phyloP scores from a whole-genome alignment of 35 echinoderm and acorn worm genomes.

The Anneissia japonica region DNA sequence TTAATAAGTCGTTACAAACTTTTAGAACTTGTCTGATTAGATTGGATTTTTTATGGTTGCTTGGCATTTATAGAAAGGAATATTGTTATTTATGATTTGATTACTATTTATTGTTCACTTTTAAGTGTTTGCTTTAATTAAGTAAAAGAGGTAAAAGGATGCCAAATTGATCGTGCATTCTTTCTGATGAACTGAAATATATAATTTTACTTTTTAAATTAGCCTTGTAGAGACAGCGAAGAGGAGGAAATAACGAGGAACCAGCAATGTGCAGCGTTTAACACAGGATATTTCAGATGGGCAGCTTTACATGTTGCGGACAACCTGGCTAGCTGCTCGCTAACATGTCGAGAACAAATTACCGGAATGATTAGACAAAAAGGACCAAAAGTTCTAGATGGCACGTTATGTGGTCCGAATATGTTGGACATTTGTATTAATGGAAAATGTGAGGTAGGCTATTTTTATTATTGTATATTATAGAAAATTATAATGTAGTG shows the following conservation, averaged over 20 bases:
- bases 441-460: neutral
- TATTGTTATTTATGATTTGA: too few species aligned
- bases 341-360: neutral
- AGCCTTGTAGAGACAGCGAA: neutral
- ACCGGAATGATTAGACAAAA: neutral
- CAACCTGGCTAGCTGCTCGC: neutral
- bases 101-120: too few species aligned
- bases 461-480: too few species aligned
- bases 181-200: too few species aligned
- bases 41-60: too few species aligned
- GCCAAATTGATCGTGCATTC: too few species aligned
- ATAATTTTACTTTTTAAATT: neutral
- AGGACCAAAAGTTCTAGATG: neutral
- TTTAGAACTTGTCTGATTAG: too few species aligned
- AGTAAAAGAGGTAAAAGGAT: too few species aligned
- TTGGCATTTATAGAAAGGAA: too few species aligned
- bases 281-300: neutral
- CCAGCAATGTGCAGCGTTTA: neutral
- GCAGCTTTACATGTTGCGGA: neutral
- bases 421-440: neutral
- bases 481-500: too few species aligned
- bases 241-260: neutral
- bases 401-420: neutral
- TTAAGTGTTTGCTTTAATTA: too few species aligned
- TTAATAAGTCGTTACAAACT: too few species aligned